Evolutionary conservation across 2,113 vertebrate species (phyloP).

Genomic region (Epinephelus fuscoguttatus): DNA sequence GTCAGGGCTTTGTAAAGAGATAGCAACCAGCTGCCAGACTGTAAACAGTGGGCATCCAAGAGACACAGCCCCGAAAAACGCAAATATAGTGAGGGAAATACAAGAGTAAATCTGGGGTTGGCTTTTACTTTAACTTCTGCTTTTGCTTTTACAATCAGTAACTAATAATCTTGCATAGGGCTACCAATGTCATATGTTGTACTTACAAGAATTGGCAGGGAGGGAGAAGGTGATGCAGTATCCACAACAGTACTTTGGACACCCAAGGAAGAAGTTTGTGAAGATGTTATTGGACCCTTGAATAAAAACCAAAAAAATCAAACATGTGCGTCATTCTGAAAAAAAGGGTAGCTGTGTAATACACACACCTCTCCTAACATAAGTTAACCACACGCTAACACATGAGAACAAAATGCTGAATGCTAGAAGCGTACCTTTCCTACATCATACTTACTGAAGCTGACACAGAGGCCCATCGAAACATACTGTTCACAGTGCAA

Average conservation of each 20-base stretch:
- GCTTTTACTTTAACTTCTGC: no score
- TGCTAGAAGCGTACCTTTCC: background rate
- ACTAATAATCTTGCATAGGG: background rate
- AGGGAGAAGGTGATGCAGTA: background rate
- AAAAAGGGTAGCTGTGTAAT: background rate
- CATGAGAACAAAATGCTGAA: no score
- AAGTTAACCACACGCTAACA: no score
- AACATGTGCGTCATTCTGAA: background rate
- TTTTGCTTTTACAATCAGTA: no score
- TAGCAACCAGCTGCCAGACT: no score
- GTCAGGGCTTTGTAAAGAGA: no score
- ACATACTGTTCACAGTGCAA: background rate
- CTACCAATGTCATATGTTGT: background rate
- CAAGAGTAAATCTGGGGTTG: no score
- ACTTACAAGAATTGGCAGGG: background rate
- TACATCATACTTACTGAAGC: constrained; percentile 1
- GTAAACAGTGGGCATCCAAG: no score
- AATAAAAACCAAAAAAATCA: background rate
- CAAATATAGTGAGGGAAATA: no score
- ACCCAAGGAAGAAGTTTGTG: background rate
- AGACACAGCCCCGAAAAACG: no score
- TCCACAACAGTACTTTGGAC: background rate
- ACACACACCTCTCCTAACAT: no score
- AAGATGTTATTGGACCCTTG: background rate
- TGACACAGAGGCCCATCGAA: background rate